phyloP scores from a whole-genome alignment of 2,888 invertebrate genomes.

The Microctonus hyperodae region DNA sequence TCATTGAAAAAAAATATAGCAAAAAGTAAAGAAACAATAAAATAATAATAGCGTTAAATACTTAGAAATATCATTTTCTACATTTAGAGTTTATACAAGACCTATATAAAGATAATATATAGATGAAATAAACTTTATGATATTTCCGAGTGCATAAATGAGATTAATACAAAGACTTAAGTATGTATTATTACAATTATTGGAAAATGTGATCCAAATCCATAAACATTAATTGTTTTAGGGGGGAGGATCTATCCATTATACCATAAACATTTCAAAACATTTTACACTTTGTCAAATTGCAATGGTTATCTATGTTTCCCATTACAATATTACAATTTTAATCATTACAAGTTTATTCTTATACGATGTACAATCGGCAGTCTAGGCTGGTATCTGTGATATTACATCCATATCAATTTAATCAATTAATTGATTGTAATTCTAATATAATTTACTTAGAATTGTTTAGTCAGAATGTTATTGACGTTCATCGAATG shows the following conservation, averaged over 20 bases:
- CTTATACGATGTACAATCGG: constrained; percentile 48
- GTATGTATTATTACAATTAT: not conserved
- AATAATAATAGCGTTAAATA: too few species aligned
- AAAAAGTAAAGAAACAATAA: too few species aligned
- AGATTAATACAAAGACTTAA: not conserved
- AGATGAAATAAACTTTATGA: not conserved
- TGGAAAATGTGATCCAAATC: not conserved
- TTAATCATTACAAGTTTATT: constrained; percentile 46
- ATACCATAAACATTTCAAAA: constrained; percentile 3
- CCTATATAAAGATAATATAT: not conserved
- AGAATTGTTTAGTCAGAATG: not conserved
- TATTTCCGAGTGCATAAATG: not conserved
- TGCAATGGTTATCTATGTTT: constrained; percentile 22
- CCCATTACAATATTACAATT: constrained; percentile 42
- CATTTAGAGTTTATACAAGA: not conserved
- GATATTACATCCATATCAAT: constrained; percentile 45
- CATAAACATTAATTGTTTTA: not conserved
- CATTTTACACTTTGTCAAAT: constrained; percentile 19
- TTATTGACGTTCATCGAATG: constrained; percentile 28
- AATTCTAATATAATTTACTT: constrained; percentile 3
- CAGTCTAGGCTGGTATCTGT: constrained; percentile 58
- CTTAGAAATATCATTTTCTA: not conserved
- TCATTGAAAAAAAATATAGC: too few species aligned
- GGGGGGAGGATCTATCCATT: not conserved
- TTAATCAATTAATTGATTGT: constrained; percentile 4